Evolutionary conservation across 2,888 invertebrate genomes (phyloP).

Genomic region (Kryphioiulus occultus): DNA sequence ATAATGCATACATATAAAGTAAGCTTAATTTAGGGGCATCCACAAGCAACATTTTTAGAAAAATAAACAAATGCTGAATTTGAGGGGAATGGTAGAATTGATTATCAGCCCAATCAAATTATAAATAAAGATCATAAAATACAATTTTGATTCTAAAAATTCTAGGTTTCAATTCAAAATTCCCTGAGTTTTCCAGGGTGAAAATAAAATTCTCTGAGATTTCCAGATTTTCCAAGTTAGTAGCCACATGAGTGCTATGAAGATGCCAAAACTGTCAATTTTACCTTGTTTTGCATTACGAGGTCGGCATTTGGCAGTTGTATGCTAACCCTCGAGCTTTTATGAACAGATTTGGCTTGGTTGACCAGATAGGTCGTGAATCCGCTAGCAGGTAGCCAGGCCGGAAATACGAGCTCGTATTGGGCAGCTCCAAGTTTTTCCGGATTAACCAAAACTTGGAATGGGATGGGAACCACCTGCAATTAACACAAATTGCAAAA

Average conservation of each 20-base stretch:
- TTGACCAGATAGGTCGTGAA: conserved; percentile 59
- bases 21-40: too few species aligned
- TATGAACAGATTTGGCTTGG: background rate
- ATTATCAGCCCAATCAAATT: too few species aligned
- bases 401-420: conserved; percentile 76
- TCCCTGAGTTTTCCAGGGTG: too few species aligned
- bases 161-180: too few species aligned
- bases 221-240: too few species aligned
- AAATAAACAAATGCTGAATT: too few species aligned
- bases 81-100: background rate
- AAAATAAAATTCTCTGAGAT: too few species aligned
- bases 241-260: too few species aligned
- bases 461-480: conserved; percentile 70
- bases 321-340: background rate
- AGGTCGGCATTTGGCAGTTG: conserved; percentile 53
- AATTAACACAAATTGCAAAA: conserved; percentile 17
- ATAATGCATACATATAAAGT: too few species aligned
- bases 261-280: background rate
- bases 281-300: conserved; percentile 58
- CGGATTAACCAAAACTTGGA: conserved; percentile 68
- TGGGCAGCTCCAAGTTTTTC: conserved; percentile 72
- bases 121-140: too few species aligned
- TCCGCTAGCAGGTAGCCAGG: conserved; percentile 69
- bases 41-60: too few species aligned
- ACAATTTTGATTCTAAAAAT: too few species aligned